Evolutionary conservation across 2,113 vertebrate species (phyloP).

Genomic region (Nerophis lumbriciformis): DNA sequence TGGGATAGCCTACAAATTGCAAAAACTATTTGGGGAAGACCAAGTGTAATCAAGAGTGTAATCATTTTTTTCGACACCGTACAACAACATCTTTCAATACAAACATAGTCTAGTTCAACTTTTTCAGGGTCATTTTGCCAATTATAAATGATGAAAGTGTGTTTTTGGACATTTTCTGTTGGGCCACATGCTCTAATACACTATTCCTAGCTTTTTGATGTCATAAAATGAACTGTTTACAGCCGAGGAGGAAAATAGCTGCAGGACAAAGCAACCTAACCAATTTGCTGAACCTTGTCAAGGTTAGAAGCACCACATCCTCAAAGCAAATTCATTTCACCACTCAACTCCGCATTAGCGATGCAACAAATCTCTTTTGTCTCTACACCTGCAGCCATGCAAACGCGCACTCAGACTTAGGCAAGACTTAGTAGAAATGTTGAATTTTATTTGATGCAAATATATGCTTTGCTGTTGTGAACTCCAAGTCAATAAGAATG

Average conservation of each 20-base stretch:
- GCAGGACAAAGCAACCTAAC: conserved; percentile 23
- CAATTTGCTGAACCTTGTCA: conserved; percentile 15
- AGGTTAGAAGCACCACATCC: conserved; percentile 7
- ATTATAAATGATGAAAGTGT: too few relatives aligned
- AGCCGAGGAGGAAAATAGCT: conserved; percentile 17
- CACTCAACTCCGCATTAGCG: conserved; percentile 6
- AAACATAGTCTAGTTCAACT: too few relatives aligned
- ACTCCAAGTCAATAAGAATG: conserved; percentile 54
- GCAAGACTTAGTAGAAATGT: conserved; percentile 21
- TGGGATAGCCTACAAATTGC: too few relatives aligned
- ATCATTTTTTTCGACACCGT: too few relatives aligned
- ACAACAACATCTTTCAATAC: too few relatives aligned
- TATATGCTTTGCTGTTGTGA: conserved; percentile 48
- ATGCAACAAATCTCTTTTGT: conserved; percentile 8
- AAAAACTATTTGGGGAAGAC: too few relatives aligned
- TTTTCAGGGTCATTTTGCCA: too few relatives aligned
- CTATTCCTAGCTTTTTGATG: background rate
- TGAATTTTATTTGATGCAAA: conserved; percentile 56
- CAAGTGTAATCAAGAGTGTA: too few relatives aligned
- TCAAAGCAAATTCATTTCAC: conserved; percentile 26
- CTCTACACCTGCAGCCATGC: conserved; percentile 1
- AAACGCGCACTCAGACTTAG: conserved; percentile 13
- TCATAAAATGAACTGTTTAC: background rate
- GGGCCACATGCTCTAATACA: background rate
- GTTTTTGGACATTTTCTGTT: too few relatives aligned